Base-by-base conservation (phyloP, 2,113 vertebrate genomes). In the Tamias sibiricus region DNA sequence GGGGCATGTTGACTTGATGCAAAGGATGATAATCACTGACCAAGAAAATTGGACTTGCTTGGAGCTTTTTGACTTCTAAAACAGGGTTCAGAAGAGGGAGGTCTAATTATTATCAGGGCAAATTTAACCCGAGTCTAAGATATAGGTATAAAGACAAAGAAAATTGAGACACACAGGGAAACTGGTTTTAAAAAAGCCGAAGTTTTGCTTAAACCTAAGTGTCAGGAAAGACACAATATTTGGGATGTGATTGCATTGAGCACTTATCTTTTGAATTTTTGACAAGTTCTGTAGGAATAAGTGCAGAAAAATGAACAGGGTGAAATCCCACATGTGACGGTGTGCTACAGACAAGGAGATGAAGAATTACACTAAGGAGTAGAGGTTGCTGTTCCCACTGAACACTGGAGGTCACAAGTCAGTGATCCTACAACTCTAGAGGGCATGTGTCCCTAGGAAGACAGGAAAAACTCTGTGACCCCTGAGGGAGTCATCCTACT, bases 241-340 rank as follows among this genome's bases (percentile, higher is more conserved):
- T n/a, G 35, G 26, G 32, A 68, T 35, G 20, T 52, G 40, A 47
- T 19, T 44, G 24, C 37, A 49, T 22, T 42, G 47, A 92, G 17
- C 59, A 35, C 59, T 77, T 92, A 40, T 62, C 16, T 88, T 88
- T 87, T 89, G 75, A 44, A 66, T 62, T 68, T 94, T 26, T 28
- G 59, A 26, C 32, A 64, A 54, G 32, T 26, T 92, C 32, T 95
- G 24, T 80, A 68, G 72, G 91, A 85, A 90, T 71, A 85, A 83
- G 13, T n/a, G 24, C n/a, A 59, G 44, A 87, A 57, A 62, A 71
- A 19, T 68, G 66, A 87, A 86, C 54, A 8, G n/a, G 52, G 8
- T 69, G 3, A 35, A 24, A 10, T n/a, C 20, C 2, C 26, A 1
- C 22, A 28, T 28, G 4, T 42, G 49, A 69, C 54, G 49, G 26